Conservation (phyloP, 2,113 vertebrate genomes). For the Notarius lentiginosus region DNA sequence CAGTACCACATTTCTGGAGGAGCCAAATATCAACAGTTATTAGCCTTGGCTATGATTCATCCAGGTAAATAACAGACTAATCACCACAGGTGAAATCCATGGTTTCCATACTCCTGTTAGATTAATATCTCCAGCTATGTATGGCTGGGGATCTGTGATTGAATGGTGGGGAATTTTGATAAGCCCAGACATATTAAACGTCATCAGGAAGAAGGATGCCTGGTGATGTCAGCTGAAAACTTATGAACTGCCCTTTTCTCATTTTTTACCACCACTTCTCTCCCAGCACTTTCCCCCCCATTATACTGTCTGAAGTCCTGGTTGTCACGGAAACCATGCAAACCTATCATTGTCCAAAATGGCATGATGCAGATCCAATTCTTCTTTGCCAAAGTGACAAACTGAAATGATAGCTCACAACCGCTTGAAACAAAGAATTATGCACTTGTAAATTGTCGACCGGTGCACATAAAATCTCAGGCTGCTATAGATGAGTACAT, state of each 20-base stretch:
- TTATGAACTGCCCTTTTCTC: constrained; percentile 35
- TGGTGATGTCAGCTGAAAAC: constrained; percentile 30
- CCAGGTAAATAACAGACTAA: constrained; percentile 39
- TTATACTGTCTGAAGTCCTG: constrained; percentile 28
- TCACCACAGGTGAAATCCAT: constrained; percentile 1
- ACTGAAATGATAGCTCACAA: constrained; percentile 42
- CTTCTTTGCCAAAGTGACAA: constrained; percentile 38
- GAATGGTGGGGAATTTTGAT: constrained; percentile 32
- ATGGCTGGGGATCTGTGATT: constrained; percentile 17
- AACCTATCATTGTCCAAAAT: constrained; percentile 45
- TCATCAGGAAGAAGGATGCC: constrained; percentile 23
- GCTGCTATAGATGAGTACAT: neutral
- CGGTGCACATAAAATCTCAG: neutral
- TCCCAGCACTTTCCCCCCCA: neutral
- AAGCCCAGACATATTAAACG: constrained; percentile 23
- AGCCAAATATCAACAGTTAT: constrained; percentile 38
- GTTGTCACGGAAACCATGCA: constrained; percentile 51
- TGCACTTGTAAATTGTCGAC: constrained; percentile 8
- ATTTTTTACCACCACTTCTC: constrained; percentile 13
- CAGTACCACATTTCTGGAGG: constrained; percentile 28
- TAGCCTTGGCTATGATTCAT: constrained; percentile 33
- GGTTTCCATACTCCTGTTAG: constrained; percentile 16
- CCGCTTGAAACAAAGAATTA: constrained; percentile 6
- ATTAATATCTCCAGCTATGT: constrained; percentile 30
- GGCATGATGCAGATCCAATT: constrained; percentile 41